Evolutionary conservation across 2,888 invertebrate genomes (phyloP), one percentile per base, ranked within the genome.

Genomic region (Epistrophella euchroma): DNA sequence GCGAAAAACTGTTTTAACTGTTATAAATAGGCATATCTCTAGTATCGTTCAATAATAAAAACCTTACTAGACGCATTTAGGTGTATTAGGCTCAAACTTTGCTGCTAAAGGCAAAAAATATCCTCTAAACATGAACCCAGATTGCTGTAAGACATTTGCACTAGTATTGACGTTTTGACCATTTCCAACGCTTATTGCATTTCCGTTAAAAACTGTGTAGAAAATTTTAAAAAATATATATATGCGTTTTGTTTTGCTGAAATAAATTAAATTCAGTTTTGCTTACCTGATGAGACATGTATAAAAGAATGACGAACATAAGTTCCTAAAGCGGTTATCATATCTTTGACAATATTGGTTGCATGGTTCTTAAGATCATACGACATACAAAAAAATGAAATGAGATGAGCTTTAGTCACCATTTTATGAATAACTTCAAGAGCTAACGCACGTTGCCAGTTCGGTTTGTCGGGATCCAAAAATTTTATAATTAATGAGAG

Each of bases 401-500:
- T 93, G 19, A 98, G 93, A 92, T 94, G 92, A 9, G 98, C 97
- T 89, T 98, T 97, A 71, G 97, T 95, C 1, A 97, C 96, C 94
- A 99, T 96, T 93, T 97, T 97, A 91, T 98, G 98, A 56, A 99
- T 93, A 3, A 99, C 98, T 93, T 99, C 99, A 19, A 99, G 92
- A 0, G 99, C 98, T 68, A 99, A 92, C 2, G 98, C 98, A 76
- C 99, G 94, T 92, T 99, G 99, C 99, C 99, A 99, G 88, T 96
- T 94, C 2, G 98, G 98, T 92, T 98, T 98, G 91, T 99, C 99
- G 0, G 97, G 97, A 92, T 99, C 99, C 92, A 99, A 93, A 93
- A 99, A 99, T 93, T 99, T 99, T 45, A 99, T 97, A 71, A 99
- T 97, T 68, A 99, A 93, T 0, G 99, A 98, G 55, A 99, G 94